phyloP scores from a whole-genome alignment of 2,113 vertebrate species.

The Cryptomyrus ogoouensis region DNA sequence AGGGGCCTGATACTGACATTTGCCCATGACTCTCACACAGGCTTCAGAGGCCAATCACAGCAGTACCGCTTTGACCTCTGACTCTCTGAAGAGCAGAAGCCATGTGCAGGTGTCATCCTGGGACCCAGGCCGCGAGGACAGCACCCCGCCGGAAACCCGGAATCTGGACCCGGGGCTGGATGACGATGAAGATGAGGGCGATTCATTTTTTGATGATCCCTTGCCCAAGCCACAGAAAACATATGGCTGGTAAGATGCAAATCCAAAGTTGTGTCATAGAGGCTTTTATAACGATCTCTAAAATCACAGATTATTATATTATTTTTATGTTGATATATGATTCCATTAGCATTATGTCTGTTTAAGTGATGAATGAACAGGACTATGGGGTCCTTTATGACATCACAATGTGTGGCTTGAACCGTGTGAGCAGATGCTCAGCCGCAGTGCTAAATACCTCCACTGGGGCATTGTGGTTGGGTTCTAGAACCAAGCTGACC shows the following conservation, averaged over 20 bases:
- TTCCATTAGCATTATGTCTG: neutral
- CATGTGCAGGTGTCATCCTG: conserved; percentile 47
- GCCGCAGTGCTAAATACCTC: neutral
- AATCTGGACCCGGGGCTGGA: conserved; percentile 46
- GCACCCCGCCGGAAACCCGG: conserved; percentile 36
- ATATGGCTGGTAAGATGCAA: conserved; percentile 69
- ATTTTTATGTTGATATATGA: neutral
- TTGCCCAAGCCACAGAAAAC: conserved; percentile 78
- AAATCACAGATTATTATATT: neutral
- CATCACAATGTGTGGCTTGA: neutral
- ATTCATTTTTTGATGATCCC: conserved; percentile 94
- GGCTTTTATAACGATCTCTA: neutral
- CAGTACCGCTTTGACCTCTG: conserved; percentile 50
- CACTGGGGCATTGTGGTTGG: neutral
- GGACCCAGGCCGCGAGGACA: conserved; percentile 43
- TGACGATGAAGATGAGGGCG: conserved; percentile 68
- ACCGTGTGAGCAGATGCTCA: neutral
- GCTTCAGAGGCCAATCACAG: conserved; percentile 46
- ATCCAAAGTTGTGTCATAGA: conserved; percentile 8
- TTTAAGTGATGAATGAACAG: neutral
- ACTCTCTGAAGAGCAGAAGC: conserved; percentile 51
- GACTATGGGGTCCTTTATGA: neutral
- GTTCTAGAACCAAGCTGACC: neutral
- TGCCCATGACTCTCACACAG: neutral
- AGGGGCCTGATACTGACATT: neutral